Conservation (phyloP, 2,113 vertebrate species). For the Sinocyclocheilus grahami region DNA sequence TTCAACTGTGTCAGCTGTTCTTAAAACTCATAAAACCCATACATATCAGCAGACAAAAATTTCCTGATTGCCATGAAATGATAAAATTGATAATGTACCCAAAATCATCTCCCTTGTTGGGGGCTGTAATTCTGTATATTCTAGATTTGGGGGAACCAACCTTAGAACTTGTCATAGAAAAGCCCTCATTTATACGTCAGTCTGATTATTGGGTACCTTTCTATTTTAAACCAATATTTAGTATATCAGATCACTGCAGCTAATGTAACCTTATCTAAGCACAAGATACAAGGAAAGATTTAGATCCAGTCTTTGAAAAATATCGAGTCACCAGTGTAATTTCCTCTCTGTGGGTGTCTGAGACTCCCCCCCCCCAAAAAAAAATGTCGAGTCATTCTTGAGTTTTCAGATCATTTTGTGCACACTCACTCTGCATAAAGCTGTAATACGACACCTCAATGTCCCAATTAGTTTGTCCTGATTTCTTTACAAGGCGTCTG, state of each 20-base stretch:
- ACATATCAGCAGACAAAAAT: too few relatives aligned
- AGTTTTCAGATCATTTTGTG: neutral
- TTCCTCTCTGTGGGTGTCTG: neutral
- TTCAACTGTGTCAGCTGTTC: too few relatives aligned
- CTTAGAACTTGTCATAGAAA: neutral
- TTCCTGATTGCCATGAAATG: too few relatives aligned
- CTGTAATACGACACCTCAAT: neutral
- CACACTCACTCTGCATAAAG: neutral
- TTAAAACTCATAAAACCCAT: neutral
- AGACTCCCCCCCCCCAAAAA: neutral
- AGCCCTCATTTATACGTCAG: neutral
- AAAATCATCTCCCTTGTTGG: neutral
- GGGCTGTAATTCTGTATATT: neutral
- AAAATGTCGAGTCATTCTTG: slow-evolving; percentile 41
- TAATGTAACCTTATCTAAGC: neutral
- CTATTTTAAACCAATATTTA: neutral
- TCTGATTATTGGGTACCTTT: neutral
- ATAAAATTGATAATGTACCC: neutral
- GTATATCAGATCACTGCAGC: neutral
- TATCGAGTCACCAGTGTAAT: neutral
- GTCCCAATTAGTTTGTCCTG: neutral
- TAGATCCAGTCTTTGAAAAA: slow-evolving; percentile 6
- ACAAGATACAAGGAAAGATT: neutral
- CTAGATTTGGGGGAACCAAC: neutral
- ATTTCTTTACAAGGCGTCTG: neutral